Evolutionary conservation across 2,113 vertebrate species (phyloP).

Genomic region (Carettochelys insculpta): DNA sequence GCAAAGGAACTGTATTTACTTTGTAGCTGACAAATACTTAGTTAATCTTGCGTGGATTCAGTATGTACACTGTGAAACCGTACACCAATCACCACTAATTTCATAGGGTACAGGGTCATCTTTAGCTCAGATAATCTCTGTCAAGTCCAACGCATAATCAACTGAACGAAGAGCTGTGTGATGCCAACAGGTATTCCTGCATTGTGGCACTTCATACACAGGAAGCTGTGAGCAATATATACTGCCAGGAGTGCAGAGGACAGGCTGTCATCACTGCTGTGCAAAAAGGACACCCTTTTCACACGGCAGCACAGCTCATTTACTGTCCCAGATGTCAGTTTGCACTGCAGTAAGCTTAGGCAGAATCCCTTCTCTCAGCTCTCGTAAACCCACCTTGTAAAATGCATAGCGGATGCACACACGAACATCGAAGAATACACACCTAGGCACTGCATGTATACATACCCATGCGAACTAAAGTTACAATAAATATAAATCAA

Average conservation of each 20-base stretch:
- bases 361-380: slow-evolving; percentile 8
- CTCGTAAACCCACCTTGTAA: slow-evolving; percentile 55
- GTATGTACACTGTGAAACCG: not conserved
- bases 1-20: slow-evolving; percentile 53
- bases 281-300: slow-evolving; percentile 14
- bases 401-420: slow-evolving; percentile 18
- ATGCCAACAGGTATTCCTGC: slow-evolving; percentile 15
- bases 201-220: slow-evolving; percentile 16
- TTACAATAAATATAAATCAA: slow-evolving; percentile 57
- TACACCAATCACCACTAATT: not conserved
- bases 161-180: not conserved
- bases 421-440: slow-evolving; percentile 18
- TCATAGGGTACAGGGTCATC: not conserved
- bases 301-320: slow-evolving; percentile 55
- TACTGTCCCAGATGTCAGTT: slow-evolving; percentile 54
- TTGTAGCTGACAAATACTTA: slow-evolving; percentile 11
- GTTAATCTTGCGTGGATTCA: not conserved
- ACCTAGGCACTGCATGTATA: slow-evolving; percentile 9
- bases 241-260: slow-evolving; percentile 25
- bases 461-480: slow-evolving; percentile 58
- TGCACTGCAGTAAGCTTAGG: slow-evolving; percentile 46
- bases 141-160: not conserved
- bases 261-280: slow-evolving; percentile 47
- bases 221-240: slow-evolving; percentile 33
- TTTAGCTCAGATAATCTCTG: not conserved